A percentile compares a stretch with the other conserved stretches of the same genome.
These are phyloP conservation scores for Heterodera carotae DNA, from an alignment of 1,140 invertebrate genomes.

Conservation along the genomic window DNA sequence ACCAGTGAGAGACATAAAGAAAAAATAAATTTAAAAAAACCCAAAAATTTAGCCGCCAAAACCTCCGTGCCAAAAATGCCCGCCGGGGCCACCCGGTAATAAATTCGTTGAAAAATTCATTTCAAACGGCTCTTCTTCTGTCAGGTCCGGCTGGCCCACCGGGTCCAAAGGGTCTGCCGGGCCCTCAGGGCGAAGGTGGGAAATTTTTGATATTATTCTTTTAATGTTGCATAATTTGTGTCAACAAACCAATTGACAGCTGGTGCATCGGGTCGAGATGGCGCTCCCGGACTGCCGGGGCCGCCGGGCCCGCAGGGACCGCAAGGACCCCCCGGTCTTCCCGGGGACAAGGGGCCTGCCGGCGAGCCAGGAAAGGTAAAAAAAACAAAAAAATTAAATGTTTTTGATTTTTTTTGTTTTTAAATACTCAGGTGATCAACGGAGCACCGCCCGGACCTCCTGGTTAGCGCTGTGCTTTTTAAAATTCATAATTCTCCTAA, in stretches of 20 bases:
- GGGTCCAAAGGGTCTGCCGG: constrained; percentile 58
- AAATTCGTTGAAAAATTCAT: neutral
- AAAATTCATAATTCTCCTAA: neutral
- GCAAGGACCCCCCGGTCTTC: constrained; percentile 60
- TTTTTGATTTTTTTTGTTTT: neutral
- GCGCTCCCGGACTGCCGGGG: constrained; percentile 58
- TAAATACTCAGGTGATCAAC: constrained; percentile 54
- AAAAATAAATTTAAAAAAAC: neutral
- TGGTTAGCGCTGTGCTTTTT: constrained; percentile 44
- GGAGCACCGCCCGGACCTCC: constrained; percentile 64
- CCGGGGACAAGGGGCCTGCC: constrained; percentile 63
- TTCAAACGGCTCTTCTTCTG: neutral
- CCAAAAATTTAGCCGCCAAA: constrained; percentile 54
- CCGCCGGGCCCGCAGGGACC: constrained; percentile 61
- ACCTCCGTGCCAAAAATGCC: constrained; percentile 64
- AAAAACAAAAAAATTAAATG: neutral
- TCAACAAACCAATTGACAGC: too few species aligned
- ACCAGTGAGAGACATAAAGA: constrained; percentile 27
- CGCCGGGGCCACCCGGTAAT: constrained; percentile 49
- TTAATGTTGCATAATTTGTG: too few species aligned
- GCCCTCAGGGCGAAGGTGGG: constrained; percentile 58
- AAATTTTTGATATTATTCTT: constrained; percentile 4
- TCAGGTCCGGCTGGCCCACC: constrained; percentile 58
- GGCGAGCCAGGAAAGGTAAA: constrained; percentile 44
- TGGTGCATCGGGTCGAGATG: constrained; percentile 60